Evolutionary conservation across 2,113 vertebrate genomes (phyloP).

Genomic region (Phyllostomus discolor): DNA sequence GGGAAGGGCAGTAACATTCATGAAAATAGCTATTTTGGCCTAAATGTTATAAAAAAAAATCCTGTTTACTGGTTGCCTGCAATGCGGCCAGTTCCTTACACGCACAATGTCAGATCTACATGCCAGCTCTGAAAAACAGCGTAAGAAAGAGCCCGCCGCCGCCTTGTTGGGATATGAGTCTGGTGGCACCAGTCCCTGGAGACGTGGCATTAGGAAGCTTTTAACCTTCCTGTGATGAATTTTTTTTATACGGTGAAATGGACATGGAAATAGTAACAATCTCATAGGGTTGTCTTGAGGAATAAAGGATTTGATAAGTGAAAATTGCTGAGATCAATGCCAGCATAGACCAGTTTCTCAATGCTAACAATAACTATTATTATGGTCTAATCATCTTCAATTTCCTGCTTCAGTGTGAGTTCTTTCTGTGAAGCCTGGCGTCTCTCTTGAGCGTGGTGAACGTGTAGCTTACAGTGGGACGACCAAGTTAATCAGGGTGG

Average conservation of each 20-base stretch:
- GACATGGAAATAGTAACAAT: not conserved
- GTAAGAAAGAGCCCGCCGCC: not conserved
- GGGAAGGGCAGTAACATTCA: not conserved
- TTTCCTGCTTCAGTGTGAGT: conserved; percentile 6
- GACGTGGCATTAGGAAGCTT: not conserved
- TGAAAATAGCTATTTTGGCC: not conserved
- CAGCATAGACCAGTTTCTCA: not conserved
- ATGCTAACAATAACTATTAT: not conserved
- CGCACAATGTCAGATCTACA: not conserved
- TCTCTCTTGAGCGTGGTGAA: not conserved
- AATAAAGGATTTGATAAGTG: not conserved
- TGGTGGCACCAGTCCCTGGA: not conserved
- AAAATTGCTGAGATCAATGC: conserved; percentile 10
- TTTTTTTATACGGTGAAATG: not conserved
- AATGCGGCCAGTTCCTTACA: not conserved
- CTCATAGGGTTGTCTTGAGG: not conserved
- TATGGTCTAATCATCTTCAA: not conserved
- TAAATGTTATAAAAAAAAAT: not conserved
- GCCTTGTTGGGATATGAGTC: not conserved
- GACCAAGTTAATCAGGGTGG: not conserved
- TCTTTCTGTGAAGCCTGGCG: not conserved
- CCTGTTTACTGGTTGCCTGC: not conserved
- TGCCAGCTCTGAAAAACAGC: not conserved
- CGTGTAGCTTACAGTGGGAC: not conserved
- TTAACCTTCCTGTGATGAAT: not conserved